These are phyloP conservation scores for Tetragonula carbonaria DNA, from an alignment of 2,888 invertebrate genomes.

Conservation along the genomic window DNA sequence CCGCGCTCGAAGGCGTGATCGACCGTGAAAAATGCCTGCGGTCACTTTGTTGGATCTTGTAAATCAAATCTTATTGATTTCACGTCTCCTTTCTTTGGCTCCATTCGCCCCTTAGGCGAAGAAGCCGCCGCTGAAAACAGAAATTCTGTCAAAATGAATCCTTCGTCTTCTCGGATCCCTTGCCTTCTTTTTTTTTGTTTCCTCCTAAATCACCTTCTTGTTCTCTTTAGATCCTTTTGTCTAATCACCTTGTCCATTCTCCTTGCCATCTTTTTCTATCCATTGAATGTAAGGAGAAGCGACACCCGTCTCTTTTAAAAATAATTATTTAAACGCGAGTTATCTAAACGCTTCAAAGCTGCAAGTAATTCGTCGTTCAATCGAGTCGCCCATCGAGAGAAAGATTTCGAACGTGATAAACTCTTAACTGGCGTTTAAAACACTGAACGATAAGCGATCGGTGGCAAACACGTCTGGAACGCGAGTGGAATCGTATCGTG, in stretches of 20 bases:
- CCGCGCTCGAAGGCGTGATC: slow-evolving; percentile 69
- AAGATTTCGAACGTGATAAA: neutral
- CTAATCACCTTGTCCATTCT: neutral
- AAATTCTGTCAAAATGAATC: slow-evolving; percentile 25
- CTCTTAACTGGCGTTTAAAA: neutral
- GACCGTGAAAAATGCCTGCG: slow-evolving; percentile 69
- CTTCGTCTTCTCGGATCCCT: neutral
- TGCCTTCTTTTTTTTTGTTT: neutral
- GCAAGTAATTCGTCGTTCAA: too few relatives aligned
- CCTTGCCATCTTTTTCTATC: neutral
- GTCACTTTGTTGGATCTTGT: slow-evolving; percentile 70
- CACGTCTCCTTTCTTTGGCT: slow-evolving; percentile 43
- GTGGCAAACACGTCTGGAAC: slow-evolving; percentile 25
- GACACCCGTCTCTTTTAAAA: neutral
- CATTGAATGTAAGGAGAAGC: neutral
- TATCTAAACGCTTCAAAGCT: too few relatives aligned
- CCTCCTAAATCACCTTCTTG: neutral
- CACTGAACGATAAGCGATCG: slow-evolving; percentile 24
- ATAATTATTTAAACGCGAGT: neutral
- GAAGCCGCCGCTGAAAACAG: slow-evolving; percentile 11
- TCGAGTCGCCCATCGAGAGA: too few relatives aligned
- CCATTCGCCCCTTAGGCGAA: slow-evolving; percentile 27
- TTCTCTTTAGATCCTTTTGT: neutral
- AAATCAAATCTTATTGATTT: slow-evolving; percentile 71
- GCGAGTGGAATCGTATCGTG: slow-evolving; percentile 33